A percentile compares a stretch with the other conserved stretches of the same genome.
Evolutionary conservation across 2,888 invertebrate species (phyloP).

Genomic region (Nomada ruficornis): DNA sequence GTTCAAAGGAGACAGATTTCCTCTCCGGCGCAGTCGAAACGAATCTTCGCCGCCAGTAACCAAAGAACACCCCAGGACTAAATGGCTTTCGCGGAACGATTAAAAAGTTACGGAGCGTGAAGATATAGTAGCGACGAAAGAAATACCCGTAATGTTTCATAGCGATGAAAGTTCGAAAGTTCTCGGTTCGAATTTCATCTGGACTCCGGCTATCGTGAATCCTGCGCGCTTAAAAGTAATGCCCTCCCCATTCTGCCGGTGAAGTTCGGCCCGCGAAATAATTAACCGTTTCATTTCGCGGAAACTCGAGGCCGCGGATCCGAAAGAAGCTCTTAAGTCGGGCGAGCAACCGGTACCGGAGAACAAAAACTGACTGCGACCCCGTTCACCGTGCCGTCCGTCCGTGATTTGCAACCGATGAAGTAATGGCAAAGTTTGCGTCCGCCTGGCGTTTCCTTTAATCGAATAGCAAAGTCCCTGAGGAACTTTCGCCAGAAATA

Average conservation of each 20-base stretch:
- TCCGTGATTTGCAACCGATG: slow-evolving; percentile 25
- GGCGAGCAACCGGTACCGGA: background rate
- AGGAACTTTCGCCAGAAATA: background rate
- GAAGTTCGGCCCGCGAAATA: slow-evolving; percentile 41
- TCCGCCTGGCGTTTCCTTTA: background rate
- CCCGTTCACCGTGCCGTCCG: background rate
- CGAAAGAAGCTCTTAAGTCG: slow-evolving; percentile 20
- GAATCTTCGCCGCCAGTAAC: background rate
- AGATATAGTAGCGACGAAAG: slow-evolving; percentile 35
- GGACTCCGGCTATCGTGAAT: slow-evolving; percentile 33
- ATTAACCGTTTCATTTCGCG: slow-evolving; percentile 54
- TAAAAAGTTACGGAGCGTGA: slow-evolving; percentile 47
- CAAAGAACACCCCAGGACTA: background rate
- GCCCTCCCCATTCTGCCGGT: background rate
- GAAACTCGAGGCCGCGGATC: slow-evolving; percentile 7
- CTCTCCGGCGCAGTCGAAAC: background rate
- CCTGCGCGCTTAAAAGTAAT: slow-evolving; percentile 37
- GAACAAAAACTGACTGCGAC: slow-evolving; percentile 7
- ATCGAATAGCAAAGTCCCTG: background rate
- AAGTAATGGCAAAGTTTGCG: slow-evolving; percentile 18
- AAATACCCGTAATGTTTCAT: slow-evolving; percentile 37
- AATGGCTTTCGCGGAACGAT: slow-evolving; percentile 25
- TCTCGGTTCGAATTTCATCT: slow-evolving; percentile 39
- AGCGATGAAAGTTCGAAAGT: slow-evolving; percentile 27
- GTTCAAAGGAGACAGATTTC: background rate